phyloP scores from a whole-genome alignment of 2,888 invertebrate species.

The Tetheella fluctuosa region DNA sequence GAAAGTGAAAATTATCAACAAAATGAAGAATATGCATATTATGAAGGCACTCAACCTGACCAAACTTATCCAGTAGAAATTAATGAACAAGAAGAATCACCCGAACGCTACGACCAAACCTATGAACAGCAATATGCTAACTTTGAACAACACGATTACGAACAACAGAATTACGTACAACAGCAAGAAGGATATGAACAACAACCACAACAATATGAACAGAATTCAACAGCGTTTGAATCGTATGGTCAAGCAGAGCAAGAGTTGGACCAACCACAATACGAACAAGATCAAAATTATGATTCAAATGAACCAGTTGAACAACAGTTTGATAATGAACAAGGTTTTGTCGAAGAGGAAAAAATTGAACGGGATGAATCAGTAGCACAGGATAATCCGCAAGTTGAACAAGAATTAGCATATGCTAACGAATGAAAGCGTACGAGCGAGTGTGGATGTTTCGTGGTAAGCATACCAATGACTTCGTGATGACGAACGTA shows the following conservation, averaged over 20 bases:
- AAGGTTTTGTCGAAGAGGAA: constrained; percentile 39
- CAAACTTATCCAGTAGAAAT: constrained; percentile 47
- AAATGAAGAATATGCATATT: constrained; percentile 54
- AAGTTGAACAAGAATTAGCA: constrained; percentile 1
- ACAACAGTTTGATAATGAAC: constrained; percentile 52
- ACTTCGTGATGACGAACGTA: too few relatives aligned
- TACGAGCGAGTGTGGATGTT: too few relatives aligned
- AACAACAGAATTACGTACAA: constrained; percentile 23
- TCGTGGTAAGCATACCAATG: too few relatives aligned
- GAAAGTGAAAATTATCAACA: constrained; percentile 42
- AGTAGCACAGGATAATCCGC: neutral
- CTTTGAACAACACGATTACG: constrained; percentile 30
- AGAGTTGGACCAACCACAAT: constrained; percentile 28
- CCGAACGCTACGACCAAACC: constrained; percentile 61
- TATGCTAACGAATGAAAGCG: too few relatives aligned
- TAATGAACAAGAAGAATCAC: constrained; percentile 60
- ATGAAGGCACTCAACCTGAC: constrained; percentile 50
- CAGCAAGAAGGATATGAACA: constrained; percentile 20
- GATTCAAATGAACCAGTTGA: constrained; percentile 39
- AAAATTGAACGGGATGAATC: constrained; percentile 19
- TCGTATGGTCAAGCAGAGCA: constrained; percentile 19
- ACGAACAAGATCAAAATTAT: constrained; percentile 34
- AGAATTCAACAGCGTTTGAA: constrained; percentile 25
- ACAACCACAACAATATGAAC: constrained; percentile 24
- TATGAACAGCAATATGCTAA: constrained; percentile 63